Evolutionary conservation across 2,797 vertebrate genomes (phyloP), one percentile per base, ranked within the genome.

Genomic region (Monodelphis domestica): DNA sequence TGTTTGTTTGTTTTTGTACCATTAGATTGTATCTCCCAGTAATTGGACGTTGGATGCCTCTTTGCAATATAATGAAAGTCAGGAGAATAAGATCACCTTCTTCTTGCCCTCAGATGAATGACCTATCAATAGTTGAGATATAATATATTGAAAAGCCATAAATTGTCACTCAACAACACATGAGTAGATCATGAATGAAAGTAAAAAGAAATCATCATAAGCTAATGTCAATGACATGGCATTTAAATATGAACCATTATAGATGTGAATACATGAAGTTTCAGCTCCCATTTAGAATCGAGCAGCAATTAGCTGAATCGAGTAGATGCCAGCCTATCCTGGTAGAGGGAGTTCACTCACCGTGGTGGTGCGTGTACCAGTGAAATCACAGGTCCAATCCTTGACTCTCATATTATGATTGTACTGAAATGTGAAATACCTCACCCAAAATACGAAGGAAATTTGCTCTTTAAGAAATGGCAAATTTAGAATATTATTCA

Each of bases 81-180:
- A 91, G n/a, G 54, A 56, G 63, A 95, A 93, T 30, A n/a, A 90
- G 57, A 91, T 30, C 91, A 70, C 89, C 52, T 50, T 90, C 21
- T 88, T 53, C 51, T 89, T 57, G 59, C 29, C 78, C 89, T 88
- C 30, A 94, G 56, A 53, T 95, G 33, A 94, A 52, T 78, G 45
- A 14, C 54, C 78, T 56, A 29, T 88, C 89, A 90, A 12, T 89
- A 57, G 15, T 57, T 45, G 55, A 57, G 57, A 92, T 78, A 91
- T 92, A 57, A 52, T 70, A 55, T 90, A 94, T 30, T 89, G 57
- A 84, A 53, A 55, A 51, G 88, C 89, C 84, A 88, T 89, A 90
- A 55, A 10, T 50, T 52, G 53, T 89, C 17, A 87, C 12, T 93
- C 33, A 38, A 28, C 30, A 91, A 91, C 57, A 33, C 92, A 30